Evolutionary conservation across 2,113 vertebrate species (phyloP), one percentile per base, ranked within the genome.

Genomic region (Nymphicus hollandicus): DNA sequence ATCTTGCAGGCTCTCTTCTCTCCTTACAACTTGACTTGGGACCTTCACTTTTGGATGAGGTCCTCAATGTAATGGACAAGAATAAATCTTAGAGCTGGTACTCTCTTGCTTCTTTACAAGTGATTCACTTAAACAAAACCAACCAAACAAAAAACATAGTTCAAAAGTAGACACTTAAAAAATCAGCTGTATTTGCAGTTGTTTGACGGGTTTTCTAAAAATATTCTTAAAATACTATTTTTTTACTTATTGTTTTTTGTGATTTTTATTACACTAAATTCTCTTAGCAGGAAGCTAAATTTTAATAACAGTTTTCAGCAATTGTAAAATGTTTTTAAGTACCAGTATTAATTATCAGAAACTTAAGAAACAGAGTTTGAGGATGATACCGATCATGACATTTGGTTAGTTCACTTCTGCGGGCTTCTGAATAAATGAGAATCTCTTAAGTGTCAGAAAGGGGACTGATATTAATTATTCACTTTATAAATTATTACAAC

Each of bases 11-110:
- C 53, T 99, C 99, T 33, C 97, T 99, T 58, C 98, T 99, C 64
- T 99, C 99, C 12, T 98, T 99, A 35, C 98, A 99, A 76, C 98
- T 99, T 11, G 99, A 99, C 95, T 98, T 99, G 73, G 99, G 99
- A 65, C 99, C 99, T 89, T 99, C 99, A 66, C 99, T 99, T 97
- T 95, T 99, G 97, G 99, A 99, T 92, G 99, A 99, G 63, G 99
- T 99, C 76, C 98, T 99, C 82, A 99, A 99, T 94, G 99, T 99
- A 94, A 99, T 99, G 99, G 99, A 99, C 97, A 99, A 98, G 97
- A 98, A 98, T 90, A 98, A 98, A 95, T 97, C 95, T 87, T 97
- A 94, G 94, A 89, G 85, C 86, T 77, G 86, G 89, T 92, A 91
- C 94, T 84, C 61, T 72, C 33, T 83, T 83, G 37, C 68, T 86